Evolutionary conservation across 2,113 vertebrate species (phyloP).

Genomic region (Rhodinocichla rosea): DNA sequence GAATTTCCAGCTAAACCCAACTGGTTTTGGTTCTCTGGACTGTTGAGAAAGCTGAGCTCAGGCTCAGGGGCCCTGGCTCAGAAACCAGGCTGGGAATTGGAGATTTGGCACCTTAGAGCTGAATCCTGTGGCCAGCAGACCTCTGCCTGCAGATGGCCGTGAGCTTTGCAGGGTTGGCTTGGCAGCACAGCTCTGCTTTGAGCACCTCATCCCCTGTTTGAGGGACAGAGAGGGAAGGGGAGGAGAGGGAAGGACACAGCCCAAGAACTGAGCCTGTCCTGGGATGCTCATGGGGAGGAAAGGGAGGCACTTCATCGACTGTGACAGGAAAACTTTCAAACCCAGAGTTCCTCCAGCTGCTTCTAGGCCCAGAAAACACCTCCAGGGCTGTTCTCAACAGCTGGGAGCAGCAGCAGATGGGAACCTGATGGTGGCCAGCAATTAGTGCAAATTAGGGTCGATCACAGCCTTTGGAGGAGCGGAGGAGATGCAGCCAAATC

Average conservation of each 20-base stretch:
- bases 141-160: rapidly evolving
- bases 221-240: neutral
- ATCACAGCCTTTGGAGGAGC: neutral
- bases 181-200: neutral
- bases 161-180: neutral
- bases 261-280: rapidly evolving
- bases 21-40: neutral
- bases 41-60: neutral
- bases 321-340: neutral
- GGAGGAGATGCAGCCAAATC: neutral
- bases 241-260: neutral
- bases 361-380: neutral
- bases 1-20: neutral
- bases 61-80: neutral
- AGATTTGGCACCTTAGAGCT: neutral
- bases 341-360: neutral
- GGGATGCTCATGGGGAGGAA: neutral
- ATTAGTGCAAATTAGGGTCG: neutral
- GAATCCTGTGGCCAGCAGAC: neutral
- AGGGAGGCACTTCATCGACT: neutral
- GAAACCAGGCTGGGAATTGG: neutral
- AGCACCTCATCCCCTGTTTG: neutral
- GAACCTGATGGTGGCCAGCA: neutral
- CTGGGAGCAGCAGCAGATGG: neutral
- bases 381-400: neutral